phyloP scores from a whole-genome alignment of 2,113 vertebrate genomes.

The Ophthalmolycus amberensis region DNA sequence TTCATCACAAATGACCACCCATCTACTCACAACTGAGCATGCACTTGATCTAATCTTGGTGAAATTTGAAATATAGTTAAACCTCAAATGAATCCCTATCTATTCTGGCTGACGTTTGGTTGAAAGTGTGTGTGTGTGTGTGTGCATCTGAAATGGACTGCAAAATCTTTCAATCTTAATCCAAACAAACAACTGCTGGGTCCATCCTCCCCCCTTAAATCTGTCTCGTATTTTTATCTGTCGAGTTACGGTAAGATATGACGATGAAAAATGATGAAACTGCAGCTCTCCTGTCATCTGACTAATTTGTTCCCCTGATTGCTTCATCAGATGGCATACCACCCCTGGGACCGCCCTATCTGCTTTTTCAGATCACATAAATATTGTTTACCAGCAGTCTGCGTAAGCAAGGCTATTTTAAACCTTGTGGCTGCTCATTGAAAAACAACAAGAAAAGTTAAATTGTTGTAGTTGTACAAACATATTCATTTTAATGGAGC shows the following conservation, averaged over 20 bases:
- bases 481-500: slow-evolving; percentile 25
- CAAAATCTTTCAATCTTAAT: slow-evolving; percentile 29
- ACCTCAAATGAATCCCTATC: neutral
- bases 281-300: slow-evolving; percentile 65
- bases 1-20: slow-evolving; percentile 55
- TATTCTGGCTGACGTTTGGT: neutral
- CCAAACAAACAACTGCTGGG: slow-evolving; percentile 33
- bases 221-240: slow-evolving; percentile 55
- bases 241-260: slow-evolving; percentile 44
- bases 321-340: slow-evolving; percentile 74
- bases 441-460: slow-evolving; percentile 77
- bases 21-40: slow-evolving; percentile 41
- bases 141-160: neutral
- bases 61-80: neutral
- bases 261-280: slow-evolving; percentile 76
- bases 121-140: neutral
- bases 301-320: slow-evolving; percentile 72
- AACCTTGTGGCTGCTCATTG: slow-evolving; percentile 35
- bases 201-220: slow-evolving; percentile 33
- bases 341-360: slow-evolving; percentile 74
- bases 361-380: slow-evolving; percentile 69
- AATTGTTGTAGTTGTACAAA: slow-evolving; percentile 43
- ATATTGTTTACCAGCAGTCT: slow-evolving; percentile 77
- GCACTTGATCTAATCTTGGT: neutral
- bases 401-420: slow-evolving; percentile 75